Conservation (phyloP, 2,888 invertebrate genomes). For the Argyra leucocephala region DNA sequence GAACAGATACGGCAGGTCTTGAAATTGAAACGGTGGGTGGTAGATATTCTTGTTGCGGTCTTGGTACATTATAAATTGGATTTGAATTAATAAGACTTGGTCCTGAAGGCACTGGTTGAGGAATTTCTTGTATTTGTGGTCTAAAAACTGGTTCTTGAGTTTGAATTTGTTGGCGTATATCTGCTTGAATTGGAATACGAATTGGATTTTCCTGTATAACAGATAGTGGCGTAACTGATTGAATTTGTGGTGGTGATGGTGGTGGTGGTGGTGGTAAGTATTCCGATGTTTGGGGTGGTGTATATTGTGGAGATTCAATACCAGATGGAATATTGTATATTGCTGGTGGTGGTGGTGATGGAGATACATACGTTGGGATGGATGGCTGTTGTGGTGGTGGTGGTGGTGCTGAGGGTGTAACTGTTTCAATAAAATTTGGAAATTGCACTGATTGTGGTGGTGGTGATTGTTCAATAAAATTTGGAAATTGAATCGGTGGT, state of each 20-base stretch:
- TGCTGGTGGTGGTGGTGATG: background rate
- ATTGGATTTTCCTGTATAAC: too few relatives aligned
- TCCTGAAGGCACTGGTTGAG: background rate
- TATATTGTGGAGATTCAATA: background rate
- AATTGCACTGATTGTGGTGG: background rate
- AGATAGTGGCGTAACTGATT: too few relatives aligned
- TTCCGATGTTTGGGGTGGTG: background rate
- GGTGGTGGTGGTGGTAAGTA: background rate
- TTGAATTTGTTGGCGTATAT: background rate
- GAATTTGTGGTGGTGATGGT: background rate
- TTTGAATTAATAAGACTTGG: background rate
- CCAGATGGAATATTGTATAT: background rate
- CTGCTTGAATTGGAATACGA: too few relatives aligned
- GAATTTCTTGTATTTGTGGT: background rate
- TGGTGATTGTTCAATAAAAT: background rate
- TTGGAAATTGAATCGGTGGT: background rate
- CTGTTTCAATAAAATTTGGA: too few relatives aligned
- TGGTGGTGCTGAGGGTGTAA: background rate
- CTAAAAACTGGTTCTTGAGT: background rate
- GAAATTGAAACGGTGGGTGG: background rate
- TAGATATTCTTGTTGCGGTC: background rate
- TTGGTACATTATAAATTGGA: background rate
- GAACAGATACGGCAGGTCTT: background rate
- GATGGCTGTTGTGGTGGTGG: background rate
- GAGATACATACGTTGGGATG: background rate